Evolutionary conservation across 2,113 vertebrate species (phyloP).

Genomic region (Hippocampus guttulatus): DNA sequence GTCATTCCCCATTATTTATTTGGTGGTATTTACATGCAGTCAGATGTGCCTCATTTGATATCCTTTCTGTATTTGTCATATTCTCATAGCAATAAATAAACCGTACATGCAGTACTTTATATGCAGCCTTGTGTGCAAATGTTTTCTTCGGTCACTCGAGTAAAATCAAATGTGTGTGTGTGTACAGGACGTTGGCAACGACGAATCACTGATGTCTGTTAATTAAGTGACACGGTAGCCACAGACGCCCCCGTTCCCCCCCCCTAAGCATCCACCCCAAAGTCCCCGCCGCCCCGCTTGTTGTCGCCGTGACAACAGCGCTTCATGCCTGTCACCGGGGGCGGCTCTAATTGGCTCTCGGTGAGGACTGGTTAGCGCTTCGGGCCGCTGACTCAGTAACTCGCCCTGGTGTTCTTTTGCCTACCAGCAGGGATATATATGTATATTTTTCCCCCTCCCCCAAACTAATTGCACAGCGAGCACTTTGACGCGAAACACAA

Average conservation of each 20-base stretch:
- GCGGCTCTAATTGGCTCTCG: slow-evolving; percentile 12
- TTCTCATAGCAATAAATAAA: neutral
- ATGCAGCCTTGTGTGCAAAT: neutral
- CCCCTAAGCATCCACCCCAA: slow-evolving; percentile 22
- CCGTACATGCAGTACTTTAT: neutral
- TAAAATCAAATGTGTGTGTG: slow-evolving; percentile 41
- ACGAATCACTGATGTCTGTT: neutral
- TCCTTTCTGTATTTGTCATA: neutral
- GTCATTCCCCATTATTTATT: neutral
- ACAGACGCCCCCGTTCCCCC: neutral
- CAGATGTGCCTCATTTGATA: neutral
- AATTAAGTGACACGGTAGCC: neutral
- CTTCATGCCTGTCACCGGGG: slow-evolving; percentile 11
- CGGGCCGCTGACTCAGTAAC: neutral
- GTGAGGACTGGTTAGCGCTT: neutral
- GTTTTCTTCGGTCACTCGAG: slow-evolving; percentile 40
- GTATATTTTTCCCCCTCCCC: no score
- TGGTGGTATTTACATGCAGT: neutral
- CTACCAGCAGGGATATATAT: no score
- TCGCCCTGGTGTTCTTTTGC: neutral
- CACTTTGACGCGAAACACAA: neutral
- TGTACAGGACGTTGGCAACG: neutral
- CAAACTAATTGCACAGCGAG: neutral
- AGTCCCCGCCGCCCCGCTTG: slow-evolving; percentile 20
- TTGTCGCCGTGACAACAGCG: slow-evolving; percentile 36